Evolutionary conservation across 2,113 vertebrate genomes (phyloP).

Genomic region (Benitochromis conjunctus): DNA sequence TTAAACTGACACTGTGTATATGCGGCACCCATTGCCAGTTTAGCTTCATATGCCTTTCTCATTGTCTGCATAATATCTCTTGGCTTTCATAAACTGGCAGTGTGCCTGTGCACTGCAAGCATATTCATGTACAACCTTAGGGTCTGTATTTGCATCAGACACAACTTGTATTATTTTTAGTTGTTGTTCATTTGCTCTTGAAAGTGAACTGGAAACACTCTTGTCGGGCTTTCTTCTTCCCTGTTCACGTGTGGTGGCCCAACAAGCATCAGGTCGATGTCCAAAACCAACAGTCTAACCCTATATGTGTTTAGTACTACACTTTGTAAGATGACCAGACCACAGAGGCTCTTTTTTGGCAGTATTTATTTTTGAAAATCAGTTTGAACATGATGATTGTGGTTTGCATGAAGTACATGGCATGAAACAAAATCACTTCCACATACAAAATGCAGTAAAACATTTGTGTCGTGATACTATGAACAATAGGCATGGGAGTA

Average conservation of each 20-base stretch:
- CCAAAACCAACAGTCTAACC: background rate
- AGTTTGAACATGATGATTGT: background rate
- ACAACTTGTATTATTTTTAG: background rate
- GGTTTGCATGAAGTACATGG: background rate
- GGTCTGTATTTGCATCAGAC: background rate
- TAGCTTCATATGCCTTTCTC: background rate
- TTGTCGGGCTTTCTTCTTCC: background rate
- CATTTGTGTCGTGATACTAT: background rate
- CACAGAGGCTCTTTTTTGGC: background rate
- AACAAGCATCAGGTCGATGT: background rate
- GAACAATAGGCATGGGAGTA: background rate
- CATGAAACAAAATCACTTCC: background rate
- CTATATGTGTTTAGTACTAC: background rate
- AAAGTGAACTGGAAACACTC: background rate
- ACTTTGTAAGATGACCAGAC: background rate
- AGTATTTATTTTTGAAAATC: background rate
- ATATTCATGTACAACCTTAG: background rate
- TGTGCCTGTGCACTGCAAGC: background rate
- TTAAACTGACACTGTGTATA: background rate
- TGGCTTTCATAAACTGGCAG: background rate
- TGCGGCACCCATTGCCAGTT: background rate
- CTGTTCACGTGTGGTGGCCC: background rate
- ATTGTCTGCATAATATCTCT: background rate
- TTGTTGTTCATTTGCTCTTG: background rate
- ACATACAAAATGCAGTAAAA: background rate